Percentiles rank a stretch among this genome's conserved stretches.
Evolutionary conservation across 2,888 invertebrate species (phyloP).

Genomic region (Ommatoiulus sabulosus): DNA sequence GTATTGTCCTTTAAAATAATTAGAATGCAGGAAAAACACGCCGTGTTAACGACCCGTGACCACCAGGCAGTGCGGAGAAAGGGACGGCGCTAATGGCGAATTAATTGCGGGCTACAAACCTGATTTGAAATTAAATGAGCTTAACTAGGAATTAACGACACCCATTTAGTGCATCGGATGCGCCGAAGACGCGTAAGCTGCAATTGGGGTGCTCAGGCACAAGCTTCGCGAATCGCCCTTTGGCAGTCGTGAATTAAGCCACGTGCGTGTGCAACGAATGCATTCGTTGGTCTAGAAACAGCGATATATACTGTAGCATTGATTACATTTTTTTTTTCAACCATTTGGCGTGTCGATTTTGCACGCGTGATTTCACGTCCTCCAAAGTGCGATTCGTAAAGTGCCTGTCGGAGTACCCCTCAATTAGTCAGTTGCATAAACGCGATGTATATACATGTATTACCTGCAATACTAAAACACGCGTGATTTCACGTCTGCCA

Average conservation of each 20-base stretch:
- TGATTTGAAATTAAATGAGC: constrained; percentile 11
- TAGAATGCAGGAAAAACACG: constrained; percentile 7
- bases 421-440: no score
- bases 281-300: not conserved
- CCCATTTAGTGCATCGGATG: not conserved
- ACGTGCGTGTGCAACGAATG: not conserved
- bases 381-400: no score
- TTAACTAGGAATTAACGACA: not conserved
- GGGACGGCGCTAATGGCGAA: not conserved
- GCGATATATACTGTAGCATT: no score
- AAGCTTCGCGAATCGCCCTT: no score
- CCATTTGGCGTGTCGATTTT: no score
- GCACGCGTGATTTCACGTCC: no score
- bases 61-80: not conserved
- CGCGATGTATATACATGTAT: no score
- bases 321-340: no score
- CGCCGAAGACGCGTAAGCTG: not conserved
- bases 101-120: not conserved
- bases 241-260: not conserved
- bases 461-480: no score
- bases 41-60: constrained; percentile 31
- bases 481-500: no score
- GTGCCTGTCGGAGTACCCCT: no score
- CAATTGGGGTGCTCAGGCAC: not conserved
- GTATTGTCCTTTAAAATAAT: not conserved